These are phyloP conservation scores for Myripristis murdjan DNA, from an alignment of 2,797 vertebrate species.

Conservation along the genomic window DNA sequence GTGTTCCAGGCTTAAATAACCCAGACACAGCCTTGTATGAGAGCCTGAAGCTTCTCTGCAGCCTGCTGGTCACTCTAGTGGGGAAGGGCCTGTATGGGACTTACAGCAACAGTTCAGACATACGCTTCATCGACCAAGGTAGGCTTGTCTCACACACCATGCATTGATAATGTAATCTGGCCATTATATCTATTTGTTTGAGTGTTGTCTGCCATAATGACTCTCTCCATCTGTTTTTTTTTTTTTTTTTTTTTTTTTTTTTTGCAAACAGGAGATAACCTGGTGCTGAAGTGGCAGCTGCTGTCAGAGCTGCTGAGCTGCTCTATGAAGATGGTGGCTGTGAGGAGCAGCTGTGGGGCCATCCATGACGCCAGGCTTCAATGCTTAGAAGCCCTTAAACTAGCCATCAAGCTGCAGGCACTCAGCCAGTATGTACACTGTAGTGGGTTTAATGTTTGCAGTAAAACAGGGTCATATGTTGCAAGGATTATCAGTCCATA, in stretches of 20 bases:
- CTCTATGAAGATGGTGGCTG: conserved; percentile 85
- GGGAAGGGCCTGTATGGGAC: conserved; percentile 86
- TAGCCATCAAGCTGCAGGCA: conserved; percentile 91
- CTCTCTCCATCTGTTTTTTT: not conserved
- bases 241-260: no score
- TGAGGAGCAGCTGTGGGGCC: conserved; percentile 84
- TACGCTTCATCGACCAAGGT: conserved; percentile 89
- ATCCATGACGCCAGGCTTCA: conserved; percentile 91
- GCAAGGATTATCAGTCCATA: no score
- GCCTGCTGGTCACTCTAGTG: conserved; percentile 89
- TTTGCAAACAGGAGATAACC: conserved; percentile 86
- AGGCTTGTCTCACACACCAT: conserved; percentile 15
- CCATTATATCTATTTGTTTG: not conserved
- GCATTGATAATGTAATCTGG: not conserved
- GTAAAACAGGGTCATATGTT: not conserved
- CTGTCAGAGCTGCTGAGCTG: conserved; percentile 90
- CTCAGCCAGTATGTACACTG: conserved; percentile 83
- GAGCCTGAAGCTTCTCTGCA: conserved; percentile 91
- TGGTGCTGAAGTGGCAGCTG: conserved; percentile 94
- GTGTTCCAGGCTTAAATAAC: conserved; percentile 85
- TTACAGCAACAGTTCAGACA: conserved; percentile 62
- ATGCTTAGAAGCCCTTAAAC: conserved; percentile 92
- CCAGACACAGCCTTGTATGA: conserved; percentile 88
- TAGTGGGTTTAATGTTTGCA: not conserved
- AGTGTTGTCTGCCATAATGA: not conserved